These are phyloP conservation scores for Andricus grossulariae DNA, from an alignment of 1,140 invertebrate species.

Conservation along the genomic window DNA sequence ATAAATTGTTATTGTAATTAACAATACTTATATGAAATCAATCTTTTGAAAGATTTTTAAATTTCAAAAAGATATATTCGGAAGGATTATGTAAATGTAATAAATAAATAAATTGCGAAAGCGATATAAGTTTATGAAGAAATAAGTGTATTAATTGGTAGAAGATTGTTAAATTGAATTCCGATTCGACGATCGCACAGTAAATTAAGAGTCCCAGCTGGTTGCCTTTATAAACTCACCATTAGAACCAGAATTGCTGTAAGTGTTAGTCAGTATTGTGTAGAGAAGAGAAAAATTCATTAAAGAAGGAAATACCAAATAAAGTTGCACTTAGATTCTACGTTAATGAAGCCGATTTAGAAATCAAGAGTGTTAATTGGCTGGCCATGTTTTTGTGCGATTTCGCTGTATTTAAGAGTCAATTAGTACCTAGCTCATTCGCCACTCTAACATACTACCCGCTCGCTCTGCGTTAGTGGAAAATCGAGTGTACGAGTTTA, in stretches of 20 bases:
- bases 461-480: slow-evolving; percentile 67
- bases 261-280: slow-evolving; percentile 12
- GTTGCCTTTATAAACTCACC: not conserved
- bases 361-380: slow-evolving; percentile 28
- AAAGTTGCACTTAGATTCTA: not conserved
- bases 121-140: not conserved
- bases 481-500: slow-evolving; percentile 61
- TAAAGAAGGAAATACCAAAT: slow-evolving; percentile 3
- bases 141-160: not conserved
- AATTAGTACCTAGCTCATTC: slow-evolving; percentile 64
- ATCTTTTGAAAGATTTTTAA: no score
- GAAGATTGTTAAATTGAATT: not conserved
- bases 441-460: slow-evolving; percentile 60
- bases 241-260: not conserved
- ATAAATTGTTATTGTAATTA: no score
- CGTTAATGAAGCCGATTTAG: slow-evolving; percentile 31
- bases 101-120: not conserved
- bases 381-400: not conserved
- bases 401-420: slow-evolving; percentile 35
- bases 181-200: not conserved
- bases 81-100: not conserved
- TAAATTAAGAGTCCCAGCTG: not conserved
- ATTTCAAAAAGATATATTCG: not conserved
- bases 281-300: not conserved
- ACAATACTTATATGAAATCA: no score